A percentile compares a stretch with the other conserved stretches of the same genome.
phyloP scores from a whole-genome alignment of 1,140 invertebrate genomes.

The Euwallacea similis region DNA sequence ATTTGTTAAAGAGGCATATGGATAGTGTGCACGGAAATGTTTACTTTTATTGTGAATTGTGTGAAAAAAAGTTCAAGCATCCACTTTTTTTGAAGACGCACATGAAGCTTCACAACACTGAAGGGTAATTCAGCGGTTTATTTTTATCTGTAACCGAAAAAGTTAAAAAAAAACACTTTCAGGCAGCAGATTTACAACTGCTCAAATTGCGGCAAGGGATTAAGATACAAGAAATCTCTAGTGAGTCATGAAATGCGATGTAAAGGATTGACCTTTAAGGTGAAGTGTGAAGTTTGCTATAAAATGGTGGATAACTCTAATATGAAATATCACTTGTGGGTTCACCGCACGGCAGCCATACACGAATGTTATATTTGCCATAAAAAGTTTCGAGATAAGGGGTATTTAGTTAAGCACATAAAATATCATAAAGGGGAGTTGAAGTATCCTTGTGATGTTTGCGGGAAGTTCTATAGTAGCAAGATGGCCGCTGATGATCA shows the following conservation, averaged over 20 bases:
- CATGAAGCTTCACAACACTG: conserved; percentile 17
- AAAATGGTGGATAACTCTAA: conserved; percentile 19
- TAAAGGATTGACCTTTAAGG: conserved; percentile 5
- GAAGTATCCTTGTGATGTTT: conserved; percentile 47
- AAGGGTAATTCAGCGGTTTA: conserved; percentile 4
- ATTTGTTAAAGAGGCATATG: conserved; percentile 31
- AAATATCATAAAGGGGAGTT: conserved; percentile 37
- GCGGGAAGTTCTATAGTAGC: conserved; percentile 66
- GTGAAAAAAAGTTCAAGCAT: conserved; percentile 34
- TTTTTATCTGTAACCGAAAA: conserved; percentile 4
- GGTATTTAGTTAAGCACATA: conserved; percentile 38
- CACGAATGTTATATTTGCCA: conserved; percentile 37
- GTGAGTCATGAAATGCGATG: conserved; percentile 14
- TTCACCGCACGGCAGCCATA: conserved; percentile 14
- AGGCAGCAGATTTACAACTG: conserved; percentile 6
- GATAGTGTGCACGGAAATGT: conserved; percentile 36
- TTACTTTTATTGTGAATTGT: conserved; percentile 39
- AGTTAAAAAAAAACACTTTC: not conserved
- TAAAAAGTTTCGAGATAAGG: conserved; percentile 46
- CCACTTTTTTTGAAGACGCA: conserved; percentile 15
- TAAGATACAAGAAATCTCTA: conserved; percentile 4
- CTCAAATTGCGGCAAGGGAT: conserved; percentile 16
- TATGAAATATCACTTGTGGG: conserved; percentile 14
- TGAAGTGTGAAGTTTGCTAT: conserved; percentile 23
- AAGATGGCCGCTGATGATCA: conserved; percentile 67